Base-by-base conservation (phyloP, 2,888 invertebrate species). In the Hirtodrosophila cameraria region DNA sequence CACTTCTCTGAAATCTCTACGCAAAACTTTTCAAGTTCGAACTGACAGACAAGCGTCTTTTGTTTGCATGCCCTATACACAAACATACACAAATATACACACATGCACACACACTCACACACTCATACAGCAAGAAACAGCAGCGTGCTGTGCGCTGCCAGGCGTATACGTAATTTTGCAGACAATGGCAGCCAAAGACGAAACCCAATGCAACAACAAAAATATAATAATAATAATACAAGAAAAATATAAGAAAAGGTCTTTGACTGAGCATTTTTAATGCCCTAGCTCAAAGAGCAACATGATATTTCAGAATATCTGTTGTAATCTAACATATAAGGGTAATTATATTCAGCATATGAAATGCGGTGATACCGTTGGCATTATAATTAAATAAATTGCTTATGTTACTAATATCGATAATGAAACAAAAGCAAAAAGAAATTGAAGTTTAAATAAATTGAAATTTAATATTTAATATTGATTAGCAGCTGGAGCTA, bases 121-220 rank as follows among this genome's bases (percentile, higher is more conserved):
- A 28, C 46, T 42, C 33, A 54, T 28, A 23, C 16, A n/a, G n/a
- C n/a, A n/a, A n/a, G n/a, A 50, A 36, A 48, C 36, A 39, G 35
- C 35, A 52, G 27, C 36, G 27, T 36, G 60, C 60, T 72, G 61
- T 75, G 79, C 52, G 69, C 72, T 82, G 39, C 76, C 74, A 76
- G 81, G 76, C 81, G 86, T 82, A 85, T 82, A 76, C 82, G 85
- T 72, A 82, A 82, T 82, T 82, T 82, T 66, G 60, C 80, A 85
- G 79, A 82, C 81, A 82, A 82, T 79, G 59, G 58, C 66, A 55
- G 63, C 30, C 60, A 33, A 45, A 80, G 57, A 73, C 33, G 39
- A 73, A 67, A 59, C 52, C 45, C 45, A 61, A 64, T 54, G 58
- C 53, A 38, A 53, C 59, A 63, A 67, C 45, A 53, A 50, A 60